Evolutionary conservation across 2,113 vertebrate genomes (phyloP).

Genomic region (Eonycteris spelaea): DNA sequence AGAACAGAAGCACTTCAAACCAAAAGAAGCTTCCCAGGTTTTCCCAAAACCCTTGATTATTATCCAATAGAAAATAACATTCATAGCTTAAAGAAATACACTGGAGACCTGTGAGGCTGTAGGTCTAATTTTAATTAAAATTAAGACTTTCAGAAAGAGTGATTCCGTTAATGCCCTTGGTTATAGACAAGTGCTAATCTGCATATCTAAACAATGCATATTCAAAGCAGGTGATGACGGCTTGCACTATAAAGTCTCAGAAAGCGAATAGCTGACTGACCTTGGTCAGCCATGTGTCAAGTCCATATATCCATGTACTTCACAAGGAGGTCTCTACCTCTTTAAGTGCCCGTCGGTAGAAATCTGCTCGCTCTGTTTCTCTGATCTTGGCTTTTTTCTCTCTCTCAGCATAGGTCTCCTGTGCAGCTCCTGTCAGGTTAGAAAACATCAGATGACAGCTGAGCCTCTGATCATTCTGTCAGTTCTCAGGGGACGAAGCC

Average conservation of each 20-base stretch:
- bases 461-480: neutral
- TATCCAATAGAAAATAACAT: neutral
- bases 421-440: neutral
- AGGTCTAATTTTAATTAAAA: slow-evolving; percentile 52
- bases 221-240: neutral
- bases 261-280: neutral
- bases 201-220: slow-evolving; percentile 15
- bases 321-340: neutral
- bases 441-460: neutral
- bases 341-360: neutral
- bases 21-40: neutral
- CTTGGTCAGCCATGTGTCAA: neutral
- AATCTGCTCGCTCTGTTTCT: neutral
- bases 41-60: neutral
- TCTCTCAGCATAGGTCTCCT: neutral
- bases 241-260: neutral
- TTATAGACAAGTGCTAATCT: slow-evolving; percentile 26
- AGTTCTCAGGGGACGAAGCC: neutral
- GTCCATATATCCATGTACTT: neutral
- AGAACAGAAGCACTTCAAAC: neutral
- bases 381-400: neutral
- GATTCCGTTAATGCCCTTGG: slow-evolving; percentile 8
- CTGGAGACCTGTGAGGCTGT: neutral
- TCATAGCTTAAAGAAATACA: neutral
- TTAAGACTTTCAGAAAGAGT: slow-evolving; percentile 19